Evolutionary conservation across 2,797 vertebrate genomes (phyloP), one percentile per base, ranked within the genome.

Genomic region (Sciaenops ocellatus): DNA sequence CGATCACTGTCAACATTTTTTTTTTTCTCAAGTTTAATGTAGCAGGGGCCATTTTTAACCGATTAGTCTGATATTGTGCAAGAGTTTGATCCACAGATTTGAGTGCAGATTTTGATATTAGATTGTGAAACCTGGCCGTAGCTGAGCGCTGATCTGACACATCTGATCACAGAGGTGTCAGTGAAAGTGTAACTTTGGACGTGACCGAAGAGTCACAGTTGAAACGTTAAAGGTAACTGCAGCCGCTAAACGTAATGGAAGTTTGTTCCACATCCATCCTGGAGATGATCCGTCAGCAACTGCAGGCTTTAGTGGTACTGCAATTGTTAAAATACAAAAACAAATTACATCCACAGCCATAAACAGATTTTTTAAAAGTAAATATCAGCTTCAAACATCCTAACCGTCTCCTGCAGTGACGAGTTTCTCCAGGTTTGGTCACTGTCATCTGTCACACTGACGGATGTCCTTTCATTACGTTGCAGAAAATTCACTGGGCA

Each of bases 221-320:
- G 47, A 64, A 42, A 44, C 44, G 12, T 48, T 41, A 6, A 61
- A 70, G 28, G 69, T 71, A 51, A 10, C 61, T 38, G 47, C n/a
- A 26, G 41, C 65, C 78, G 79, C 68, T 20, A 0, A 64, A 83
- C 1, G 20, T 78, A 76, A 89, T 86, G 84, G 80, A 86, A 86
- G 78, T 69, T 63, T 73, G 46, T 64, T 42, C 50, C 41, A 5
- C 46, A n/a, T 38, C 71, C 64, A 8, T 55, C 55, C 70, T 86
- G 87, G 88, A 89, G 76, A 80, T 42, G 59, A 50, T 62, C 65
- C 2, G 44, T 74, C 67, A 44, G 28, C 51, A 16, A 8, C 73
- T 78, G 82, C 67, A 60, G 71, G 20, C 20, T 30, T 17, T 16
- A 34, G 51, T 24, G 8, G 7, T n/a, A 30, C 65, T 69, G 12